Conservation (phyloP, 1,140 invertebrate genomes). For the Pseudoatta argentina region DNA sequence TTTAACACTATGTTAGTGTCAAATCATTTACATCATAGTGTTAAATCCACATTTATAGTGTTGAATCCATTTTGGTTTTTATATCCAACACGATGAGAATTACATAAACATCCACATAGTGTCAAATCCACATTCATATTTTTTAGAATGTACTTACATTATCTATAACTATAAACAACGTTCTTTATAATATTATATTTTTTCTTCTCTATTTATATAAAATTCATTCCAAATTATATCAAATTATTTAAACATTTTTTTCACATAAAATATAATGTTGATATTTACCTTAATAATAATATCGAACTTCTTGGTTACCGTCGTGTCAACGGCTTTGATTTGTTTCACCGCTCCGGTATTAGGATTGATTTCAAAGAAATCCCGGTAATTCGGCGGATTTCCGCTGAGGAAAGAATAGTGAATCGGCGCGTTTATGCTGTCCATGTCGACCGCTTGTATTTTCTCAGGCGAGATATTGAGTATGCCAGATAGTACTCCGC, state of each 20-base stretch:
- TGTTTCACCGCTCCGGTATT: conserved; percentile 93
- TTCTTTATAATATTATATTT: neutral
- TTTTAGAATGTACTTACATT: too few species aligned
- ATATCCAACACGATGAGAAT: too few species aligned
- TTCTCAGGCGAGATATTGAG: conserved; percentile 94
- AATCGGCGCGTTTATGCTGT: conserved; percentile 93
- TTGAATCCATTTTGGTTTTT: too few species aligned
- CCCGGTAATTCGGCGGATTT: conserved; percentile 90
- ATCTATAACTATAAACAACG: too few species aligned
- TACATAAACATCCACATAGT: too few species aligned
- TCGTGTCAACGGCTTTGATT: conserved; percentile 92
- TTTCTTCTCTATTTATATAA: neutral
- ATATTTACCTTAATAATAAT: conserved; percentile 90
- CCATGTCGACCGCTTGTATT: conserved; percentile 95
- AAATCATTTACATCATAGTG: too few species aligned
- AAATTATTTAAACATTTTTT: conserved; percentile 3
- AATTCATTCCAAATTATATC: neutral
- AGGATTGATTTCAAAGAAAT: conserved; percentile 94
- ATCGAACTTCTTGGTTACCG: conserved; percentile 90
- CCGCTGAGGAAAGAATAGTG: conserved; percentile 94
- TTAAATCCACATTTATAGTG: too few species aligned
- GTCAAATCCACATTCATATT: too few species aligned
- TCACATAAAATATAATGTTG: neutral
- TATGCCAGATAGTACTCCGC: conserved; percentile 92
- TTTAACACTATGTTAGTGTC: too few species aligned